A percentile compares a stretch with the other conserved stretches of the same genome.
Conservation (phyloP, 2,113 vertebrate species). For the Spizaetus ornatus region DNA sequence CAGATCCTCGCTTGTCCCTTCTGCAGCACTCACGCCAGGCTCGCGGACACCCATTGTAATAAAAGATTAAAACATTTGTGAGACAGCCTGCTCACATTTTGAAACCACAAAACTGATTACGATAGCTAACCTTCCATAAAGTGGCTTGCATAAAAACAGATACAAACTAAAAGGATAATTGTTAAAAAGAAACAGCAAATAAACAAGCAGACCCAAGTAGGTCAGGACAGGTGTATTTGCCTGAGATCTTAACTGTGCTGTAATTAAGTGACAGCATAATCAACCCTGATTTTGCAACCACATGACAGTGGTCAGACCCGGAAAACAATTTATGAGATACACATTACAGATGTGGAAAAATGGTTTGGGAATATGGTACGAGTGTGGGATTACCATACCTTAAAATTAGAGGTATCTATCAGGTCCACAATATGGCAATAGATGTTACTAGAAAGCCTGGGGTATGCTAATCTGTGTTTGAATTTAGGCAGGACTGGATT, state of each 20-base stretch:
- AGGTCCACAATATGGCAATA: neutral
- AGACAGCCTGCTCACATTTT: neutral
- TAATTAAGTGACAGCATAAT: neutral
- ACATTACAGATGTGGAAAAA: neutral
- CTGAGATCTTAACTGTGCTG: neutral
- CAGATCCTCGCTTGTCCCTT: rapidly evolving
- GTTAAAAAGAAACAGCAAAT: neutral
- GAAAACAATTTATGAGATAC: neutral
- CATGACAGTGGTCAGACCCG: rapidly evolving
- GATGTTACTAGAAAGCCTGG: neutral
- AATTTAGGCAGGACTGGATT: neutral
- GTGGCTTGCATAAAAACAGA: constrained; percentile 2
- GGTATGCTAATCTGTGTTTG: neutral
- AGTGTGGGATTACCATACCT: neutral
- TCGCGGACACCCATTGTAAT: rapidly evolving
- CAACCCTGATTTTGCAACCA: neutral
- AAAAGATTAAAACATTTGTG: neutral
- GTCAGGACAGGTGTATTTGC: neutral
- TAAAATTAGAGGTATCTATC: neutral
- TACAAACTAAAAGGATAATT: neutral
- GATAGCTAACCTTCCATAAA: neutral
- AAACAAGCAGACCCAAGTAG: neutral
- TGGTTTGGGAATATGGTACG: neutral
- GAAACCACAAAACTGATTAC: neutral
- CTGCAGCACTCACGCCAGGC: neutral